A percentile compares a stretch with the other conserved stretches of the same genome.
These are phyloP conservation scores for Stegastes partitus DNA, from an alignment of 2,113 vertebrate genomes.

Conservation along the genomic window DNA sequence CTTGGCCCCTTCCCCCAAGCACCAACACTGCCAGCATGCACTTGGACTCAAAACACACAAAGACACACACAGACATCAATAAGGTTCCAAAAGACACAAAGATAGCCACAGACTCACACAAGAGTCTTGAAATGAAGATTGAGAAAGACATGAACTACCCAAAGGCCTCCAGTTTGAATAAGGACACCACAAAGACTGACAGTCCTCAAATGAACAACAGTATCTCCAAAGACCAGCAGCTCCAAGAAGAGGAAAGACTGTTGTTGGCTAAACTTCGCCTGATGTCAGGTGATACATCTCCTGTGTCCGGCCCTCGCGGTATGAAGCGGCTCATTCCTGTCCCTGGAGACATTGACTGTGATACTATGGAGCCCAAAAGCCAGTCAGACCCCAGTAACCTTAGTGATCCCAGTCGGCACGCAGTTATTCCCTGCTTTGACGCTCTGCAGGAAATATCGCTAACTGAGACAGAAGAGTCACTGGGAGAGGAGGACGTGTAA, in stretches of 20 bases:
- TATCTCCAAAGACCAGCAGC: slow-evolving; percentile 51
- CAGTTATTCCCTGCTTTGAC: background rate
- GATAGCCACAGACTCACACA: background rate
- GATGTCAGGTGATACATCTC: slow-evolving; percentile 68
- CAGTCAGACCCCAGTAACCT: background rate
- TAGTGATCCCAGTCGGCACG: slow-evolving; percentile 12
- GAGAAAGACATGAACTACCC: background rate
- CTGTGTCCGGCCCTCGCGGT: slow-evolving; percentile 35
- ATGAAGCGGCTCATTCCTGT: slow-evolving; percentile 76
- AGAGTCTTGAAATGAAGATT: slow-evolving; percentile 15
- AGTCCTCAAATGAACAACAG: background rate
- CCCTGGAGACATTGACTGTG: slow-evolving; percentile 59
- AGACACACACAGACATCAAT: background rate
- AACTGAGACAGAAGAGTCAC: slow-evolving; percentile 41
- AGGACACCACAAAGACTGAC: background rate
- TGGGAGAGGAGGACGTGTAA: slow-evolving; percentile 63
- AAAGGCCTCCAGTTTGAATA: background rate
- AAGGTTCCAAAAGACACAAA: background rate
- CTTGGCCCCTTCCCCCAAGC: slow-evolving; percentile 60
- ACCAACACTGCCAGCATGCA: slow-evolving; percentile 1
- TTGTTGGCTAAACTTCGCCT: slow-evolving; percentile 75
- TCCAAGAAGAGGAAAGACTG: slow-evolving; percentile 75
- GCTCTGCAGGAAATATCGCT: slow-evolving; percentile 55
- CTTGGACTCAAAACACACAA: background rate
- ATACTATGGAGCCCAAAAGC: slow-evolving; percentile 10